phyloP scores from a whole-genome alignment of 2,113 vertebrate genomes.

The Myrmecobius fasciatus region DNA sequence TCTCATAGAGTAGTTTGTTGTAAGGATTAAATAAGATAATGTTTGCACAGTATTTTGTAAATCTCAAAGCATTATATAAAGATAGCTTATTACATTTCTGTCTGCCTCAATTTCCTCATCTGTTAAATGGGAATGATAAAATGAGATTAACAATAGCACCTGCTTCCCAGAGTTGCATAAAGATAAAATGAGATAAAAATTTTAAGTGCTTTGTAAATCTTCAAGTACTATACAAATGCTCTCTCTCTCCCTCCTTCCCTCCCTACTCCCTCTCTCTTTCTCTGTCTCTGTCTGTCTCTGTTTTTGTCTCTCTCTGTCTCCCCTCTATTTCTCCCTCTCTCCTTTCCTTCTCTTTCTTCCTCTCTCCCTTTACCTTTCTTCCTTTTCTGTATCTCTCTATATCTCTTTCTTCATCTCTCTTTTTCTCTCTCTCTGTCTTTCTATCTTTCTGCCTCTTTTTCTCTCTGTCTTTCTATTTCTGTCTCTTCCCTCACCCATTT shows the following conservation, averaged over 20 bases:
- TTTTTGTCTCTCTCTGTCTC: background rate
- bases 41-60: background rate
- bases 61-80: background rate
- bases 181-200: background rate
- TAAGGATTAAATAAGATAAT: background rate
- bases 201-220: background rate
- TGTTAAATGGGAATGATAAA: background rate
- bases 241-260: too few relatives aligned
- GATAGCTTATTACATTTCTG: background rate
- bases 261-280: background rate
- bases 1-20: background rate
- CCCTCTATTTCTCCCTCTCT: background rate
- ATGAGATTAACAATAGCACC: background rate
- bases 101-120: background rate
- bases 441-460: background rate
- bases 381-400: background rate
- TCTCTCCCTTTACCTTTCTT: background rate
- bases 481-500: background rate
- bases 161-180: background rate
- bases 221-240: background rate
- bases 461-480: background rate
- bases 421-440: background rate
- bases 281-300: background rate
- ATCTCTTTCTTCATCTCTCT: background rate
- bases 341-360: background rate